Percentiles rank a stretch among this genome's conserved stretches.
Conservation (phyloP, 2,888 invertebrate genomes). For the Oligia latruncula region DNA sequence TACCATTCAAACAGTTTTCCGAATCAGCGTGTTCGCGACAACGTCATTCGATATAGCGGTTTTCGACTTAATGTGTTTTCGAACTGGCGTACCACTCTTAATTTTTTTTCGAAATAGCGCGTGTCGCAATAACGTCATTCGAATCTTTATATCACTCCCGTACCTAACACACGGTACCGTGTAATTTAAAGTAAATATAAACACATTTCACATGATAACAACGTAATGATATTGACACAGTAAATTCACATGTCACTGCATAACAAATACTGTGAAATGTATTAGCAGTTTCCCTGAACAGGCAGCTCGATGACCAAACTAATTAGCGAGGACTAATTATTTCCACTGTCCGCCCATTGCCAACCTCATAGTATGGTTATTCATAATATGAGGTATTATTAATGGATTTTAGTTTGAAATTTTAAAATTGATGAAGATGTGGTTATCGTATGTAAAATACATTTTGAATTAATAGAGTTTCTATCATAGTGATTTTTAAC, state of each 20-base stretch:
- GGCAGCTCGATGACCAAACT: conserved; percentile 16
- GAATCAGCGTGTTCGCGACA: too few relatives aligned
- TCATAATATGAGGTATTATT: too few relatives aligned
- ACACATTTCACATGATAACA: not conserved
- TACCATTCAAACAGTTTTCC: too few relatives aligned
- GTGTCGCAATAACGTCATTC: too few relatives aligned
- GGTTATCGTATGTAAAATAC: not conserved
- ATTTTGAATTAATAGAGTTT: not conserved
- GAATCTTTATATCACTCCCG: too few relatives aligned
- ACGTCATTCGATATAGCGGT: too few relatives aligned
- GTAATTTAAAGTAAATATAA: not conserved
- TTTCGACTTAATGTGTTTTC: too few relatives aligned
- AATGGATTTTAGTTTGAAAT: conserved; percentile 8
- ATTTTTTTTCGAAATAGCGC: too few relatives aligned
- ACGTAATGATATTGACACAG: not conserved
- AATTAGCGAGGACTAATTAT: conserved; percentile 18
- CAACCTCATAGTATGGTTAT: not conserved
- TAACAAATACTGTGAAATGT: conserved; percentile 7
- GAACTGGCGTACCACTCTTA: too few relatives aligned
- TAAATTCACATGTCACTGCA: not conserved
- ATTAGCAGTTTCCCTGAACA: conserved; percentile 14
- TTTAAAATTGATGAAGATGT: too few relatives aligned
- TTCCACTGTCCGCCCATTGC: not conserved
- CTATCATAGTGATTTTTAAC: too few relatives aligned
- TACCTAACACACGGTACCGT: too few relatives aligned